Evolutionary conservation across 2,797 vertebrate species (phyloP), one percentile per base, ranked within the genome.

Genomic region (Typhlichthys eigenmanni): DNA sequence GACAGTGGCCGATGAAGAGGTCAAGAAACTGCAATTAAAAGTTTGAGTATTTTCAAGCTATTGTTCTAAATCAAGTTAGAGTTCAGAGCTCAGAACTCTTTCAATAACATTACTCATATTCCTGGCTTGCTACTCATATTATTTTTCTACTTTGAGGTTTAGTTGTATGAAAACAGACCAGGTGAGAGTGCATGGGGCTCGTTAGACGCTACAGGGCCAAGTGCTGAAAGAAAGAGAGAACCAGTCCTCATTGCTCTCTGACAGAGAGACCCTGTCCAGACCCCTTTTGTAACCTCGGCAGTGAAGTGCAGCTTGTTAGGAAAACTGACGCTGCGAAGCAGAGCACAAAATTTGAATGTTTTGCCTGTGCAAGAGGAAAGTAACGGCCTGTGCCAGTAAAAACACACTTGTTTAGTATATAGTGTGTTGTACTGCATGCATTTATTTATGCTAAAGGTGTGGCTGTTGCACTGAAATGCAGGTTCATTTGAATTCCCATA

Each of bases 271-370:
- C 84, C 86, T 92, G 86, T 92, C 87, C 88, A 91, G 90, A 89
- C 79, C 83, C 61, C 72, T 86, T 77, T 86, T 82, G 77, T 76
- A 78, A 79, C 66, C 88, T 66, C 53, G 43, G 48, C 79, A 74
- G 83, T 86, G 85, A 88, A 85, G 82, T 73, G 70, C 80, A 86
- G 82, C 89, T 83, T 88, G 87, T 87, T 90, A 88, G 86, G 82
- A 88, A 92, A 91, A 90, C 81, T 29, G 87, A 72, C 71, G 69
- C 88, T 87, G 86, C 84, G 85, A 89, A 90, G 87, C 86, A 86
- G 86, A 89, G 87, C 83, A 88, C 86, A 90, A 89, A 78, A 89
- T 91, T 86, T 79, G 80, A 90, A 83, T 92, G 91, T 93, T 93
- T 92, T 90, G 85, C 92, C 88, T 86, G 81, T 74, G 85, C 84